A percentile compares a stretch with the other conserved stretches of the same genome.
phyloP scores from a whole-genome alignment of 1,140 invertebrate species.

The Harlomillsia oculata region DNA sequence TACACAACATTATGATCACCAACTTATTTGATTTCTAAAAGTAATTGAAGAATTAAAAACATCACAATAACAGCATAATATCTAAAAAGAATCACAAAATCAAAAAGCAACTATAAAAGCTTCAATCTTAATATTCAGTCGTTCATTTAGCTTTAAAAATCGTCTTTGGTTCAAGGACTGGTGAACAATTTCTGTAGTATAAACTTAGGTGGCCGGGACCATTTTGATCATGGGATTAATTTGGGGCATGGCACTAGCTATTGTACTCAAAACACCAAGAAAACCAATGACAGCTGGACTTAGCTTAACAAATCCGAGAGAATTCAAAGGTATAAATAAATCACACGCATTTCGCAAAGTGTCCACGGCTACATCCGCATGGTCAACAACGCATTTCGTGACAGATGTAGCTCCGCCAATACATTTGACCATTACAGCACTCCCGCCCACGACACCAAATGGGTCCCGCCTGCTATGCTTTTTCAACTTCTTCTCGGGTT shows the following conservation, averaged over 20 bases:
- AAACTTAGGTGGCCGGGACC: conserved; percentile 29
- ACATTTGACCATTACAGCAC: conserved; percentile 2
- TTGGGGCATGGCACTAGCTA: conserved; percentile 59
- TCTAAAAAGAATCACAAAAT: too few species aligned
- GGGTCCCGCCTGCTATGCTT: not conserved
- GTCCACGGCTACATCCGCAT: conserved; percentile 63
- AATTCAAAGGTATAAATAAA: conserved; percentile 68
- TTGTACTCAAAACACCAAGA: conserved; percentile 66
- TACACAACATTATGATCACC: too few species aligned
- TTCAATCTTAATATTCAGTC: too few species aligned
- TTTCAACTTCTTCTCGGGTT: conserved; percentile 13
- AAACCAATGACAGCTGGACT: conserved; percentile 63
- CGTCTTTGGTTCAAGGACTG: too few species aligned
- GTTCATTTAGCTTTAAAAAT: too few species aligned
- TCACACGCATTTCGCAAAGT: conserved; percentile 77
- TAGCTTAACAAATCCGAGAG: conserved; percentile 61
- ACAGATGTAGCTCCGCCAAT: conserved; percentile 28
- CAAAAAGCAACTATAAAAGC: too few species aligned
- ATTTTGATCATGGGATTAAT: conserved; percentile 54
- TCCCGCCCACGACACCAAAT: not conserved
- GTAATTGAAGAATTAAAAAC: too few species aligned
- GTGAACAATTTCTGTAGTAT: too few species aligned
- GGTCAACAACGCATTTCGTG: conserved; percentile 45
- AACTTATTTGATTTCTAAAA: too few species aligned
- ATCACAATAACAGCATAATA: too few species aligned